Evolutionary conservation across 1,140 invertebrate genomes (phyloP).

Genomic region (Drosophila sulfurigaster): DNA sequence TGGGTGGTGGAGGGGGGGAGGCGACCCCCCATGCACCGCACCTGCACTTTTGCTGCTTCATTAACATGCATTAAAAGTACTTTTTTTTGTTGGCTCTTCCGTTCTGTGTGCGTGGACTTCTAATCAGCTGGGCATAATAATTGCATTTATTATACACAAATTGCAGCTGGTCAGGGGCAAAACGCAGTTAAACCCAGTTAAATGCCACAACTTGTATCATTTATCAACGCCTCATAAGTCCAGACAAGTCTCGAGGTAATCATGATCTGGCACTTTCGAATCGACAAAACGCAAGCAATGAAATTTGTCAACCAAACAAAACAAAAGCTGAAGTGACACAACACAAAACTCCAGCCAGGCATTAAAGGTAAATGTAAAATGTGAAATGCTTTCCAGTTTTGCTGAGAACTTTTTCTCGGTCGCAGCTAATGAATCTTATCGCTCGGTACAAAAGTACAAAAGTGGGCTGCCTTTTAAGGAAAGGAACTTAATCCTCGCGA

Average conservation of each 20-base stretch:
- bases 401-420: slow-evolving; percentile 50
- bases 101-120: slow-evolving; percentile 34
- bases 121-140: slow-evolving; percentile 37
- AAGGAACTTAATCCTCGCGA: slow-evolving; percentile 60
- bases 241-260: neutral
- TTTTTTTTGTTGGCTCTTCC: slow-evolving; percentile 37
- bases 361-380: slow-evolving; percentile 2
- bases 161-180: slow-evolving; percentile 6
- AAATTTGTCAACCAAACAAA: slow-evolving; percentile 49
- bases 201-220: slow-evolving; percentile 41
- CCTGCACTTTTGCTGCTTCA: slow-evolving; percentile 32
- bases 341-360: slow-evolving; percentile 27
- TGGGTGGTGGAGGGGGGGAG: no score
- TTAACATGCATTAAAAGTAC: slow-evolving; percentile 52
- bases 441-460: neutral
- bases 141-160: slow-evolving; percentile 30
- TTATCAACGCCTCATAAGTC: slow-evolving; percentile 47
- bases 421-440: slow-evolving; percentile 54
- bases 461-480: slow-evolving; percentile 29
- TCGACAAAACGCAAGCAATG: slow-evolving; percentile 22
- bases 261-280: slow-evolving; percentile 38
- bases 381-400: slow-evolving; percentile 18
- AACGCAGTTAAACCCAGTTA: slow-evolving; percentile 15
- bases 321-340: slow-evolving; percentile 38
- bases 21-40: slow-evolving; percentile 35